Evolutionary conservation across 2,113 vertebrate species (phyloP).

Genomic region (Carlito syrichta): DNA sequence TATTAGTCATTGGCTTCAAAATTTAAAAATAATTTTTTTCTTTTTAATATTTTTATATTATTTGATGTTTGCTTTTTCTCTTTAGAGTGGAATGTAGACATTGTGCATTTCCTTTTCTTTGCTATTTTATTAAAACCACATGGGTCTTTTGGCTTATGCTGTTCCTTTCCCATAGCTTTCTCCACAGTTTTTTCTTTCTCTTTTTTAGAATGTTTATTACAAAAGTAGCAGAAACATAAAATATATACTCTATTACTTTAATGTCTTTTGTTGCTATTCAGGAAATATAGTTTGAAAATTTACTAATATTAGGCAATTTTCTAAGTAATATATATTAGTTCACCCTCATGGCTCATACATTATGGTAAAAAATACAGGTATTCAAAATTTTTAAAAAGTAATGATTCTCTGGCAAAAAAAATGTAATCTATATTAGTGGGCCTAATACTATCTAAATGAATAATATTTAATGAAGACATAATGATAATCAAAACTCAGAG

Average conservation of each 20-base stretch:
- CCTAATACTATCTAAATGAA: not conserved
- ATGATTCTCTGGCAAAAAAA: no score
- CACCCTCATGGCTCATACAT: not conserved
- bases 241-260: not conserved
- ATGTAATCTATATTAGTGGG: no score
- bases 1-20: not conserved
- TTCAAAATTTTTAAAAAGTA: not conserved
- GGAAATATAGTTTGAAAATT: not conserved
- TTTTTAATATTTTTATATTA: not conserved
- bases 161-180: not conserved
- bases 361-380: not conserved
- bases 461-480: not conserved
- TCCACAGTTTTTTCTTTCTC: not conserved
- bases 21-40: not conserved
- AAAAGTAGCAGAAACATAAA: not conserved
- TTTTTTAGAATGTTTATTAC: not conserved
- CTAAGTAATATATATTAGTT: not conserved
- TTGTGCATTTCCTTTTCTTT: not conserved
- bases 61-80: not conserved
- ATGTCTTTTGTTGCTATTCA: not conserved
- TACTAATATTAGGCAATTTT: not conserved
- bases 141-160: not conserved
- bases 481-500: not conserved
- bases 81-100: no score
- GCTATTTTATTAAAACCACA: not conserved